Evolutionary conservation across 2,888 invertebrate genomes (phyloP).

Genomic region (Heliconius ismenius): DNA sequence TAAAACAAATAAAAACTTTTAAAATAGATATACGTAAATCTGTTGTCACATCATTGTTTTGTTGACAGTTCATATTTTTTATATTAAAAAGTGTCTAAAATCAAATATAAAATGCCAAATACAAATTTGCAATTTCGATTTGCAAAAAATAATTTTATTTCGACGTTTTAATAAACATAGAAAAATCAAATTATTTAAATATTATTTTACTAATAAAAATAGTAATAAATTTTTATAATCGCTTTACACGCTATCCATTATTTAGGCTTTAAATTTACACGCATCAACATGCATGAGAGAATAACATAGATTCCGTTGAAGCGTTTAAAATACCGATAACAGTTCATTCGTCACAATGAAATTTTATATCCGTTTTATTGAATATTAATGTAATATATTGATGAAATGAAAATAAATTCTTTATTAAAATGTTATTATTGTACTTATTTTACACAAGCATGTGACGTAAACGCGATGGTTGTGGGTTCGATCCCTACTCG

Average conservation of each 20-base stretch:
- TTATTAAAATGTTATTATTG: no score
- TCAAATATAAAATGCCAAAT: not conserved
- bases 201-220: constrained; percentile 10
- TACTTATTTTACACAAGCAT: no score
- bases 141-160: no score
- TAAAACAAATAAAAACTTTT: not conserved
- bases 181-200: not conserved
- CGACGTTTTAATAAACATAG: no score
- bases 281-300: constrained; percentile 38
- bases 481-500: no score
- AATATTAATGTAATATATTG: constrained; percentile 3
- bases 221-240: constrained; percentile 23
- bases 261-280: constrained; percentile 39
- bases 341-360: constrained; percentile 45
- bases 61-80: no score
- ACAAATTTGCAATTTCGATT: not conserved
- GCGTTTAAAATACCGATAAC: constrained; percentile 40
- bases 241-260: constrained; percentile 34
- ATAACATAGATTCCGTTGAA: constrained; percentile 40
- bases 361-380: constrained; percentile 37
- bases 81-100: not conserved
- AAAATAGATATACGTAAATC: not conserved
- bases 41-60: not conserved
- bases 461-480: no score
- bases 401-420: not conserved